Evolutionary conservation across 1,140 invertebrate genomes (phyloP), one percentile per base, ranked within the genome.

Genomic region (Euwallacea similis): DNA sequence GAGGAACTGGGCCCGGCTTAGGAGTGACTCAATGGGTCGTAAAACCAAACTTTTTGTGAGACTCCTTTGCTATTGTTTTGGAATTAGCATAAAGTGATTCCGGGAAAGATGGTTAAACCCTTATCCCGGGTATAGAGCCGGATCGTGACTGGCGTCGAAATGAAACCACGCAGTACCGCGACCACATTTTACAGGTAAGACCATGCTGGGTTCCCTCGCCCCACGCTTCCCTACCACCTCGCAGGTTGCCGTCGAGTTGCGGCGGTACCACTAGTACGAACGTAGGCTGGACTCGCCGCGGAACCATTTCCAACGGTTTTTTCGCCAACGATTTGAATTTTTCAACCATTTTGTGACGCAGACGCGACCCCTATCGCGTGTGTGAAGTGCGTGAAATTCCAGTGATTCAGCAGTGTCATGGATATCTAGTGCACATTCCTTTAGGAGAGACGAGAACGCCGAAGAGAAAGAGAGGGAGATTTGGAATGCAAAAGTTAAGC

Each of bases 401-500:
- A 50, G 13, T 13, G 46, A 13, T 50, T 50, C 9, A 13, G 9
- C 13, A 50, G 46, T 50, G 46, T 11, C 46, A 13, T 50, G 9
- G 2, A 6, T 13, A 13, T 50, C 9, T 10, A 13, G 46, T 50
- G 46, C 46, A 50, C 13, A 13, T 11, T 50, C 46, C 46, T 50
- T 10, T 11, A 10, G 13, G 13, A 13, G 46, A 50, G 46, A 7
- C 15, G 43, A 59, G 13, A 11, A 46, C 41, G 47, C 60, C 61
- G 50, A 70, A 56, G 55, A 50, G 46, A 50, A 50, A 50, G 46
- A 50, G 46, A 50, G 46, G 13, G 59, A 68, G 54, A 66, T 62
- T 72, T 68, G 71, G 71, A 72, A 72, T 72, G 71, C 71, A 72
- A 68, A 67, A 65, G 71, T 72, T 67, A 72, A 63, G 71, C 71